Evolutionary conservation across 2,797 vertebrate species (phyloP).

Genomic region (Cygnus olor): DNA sequence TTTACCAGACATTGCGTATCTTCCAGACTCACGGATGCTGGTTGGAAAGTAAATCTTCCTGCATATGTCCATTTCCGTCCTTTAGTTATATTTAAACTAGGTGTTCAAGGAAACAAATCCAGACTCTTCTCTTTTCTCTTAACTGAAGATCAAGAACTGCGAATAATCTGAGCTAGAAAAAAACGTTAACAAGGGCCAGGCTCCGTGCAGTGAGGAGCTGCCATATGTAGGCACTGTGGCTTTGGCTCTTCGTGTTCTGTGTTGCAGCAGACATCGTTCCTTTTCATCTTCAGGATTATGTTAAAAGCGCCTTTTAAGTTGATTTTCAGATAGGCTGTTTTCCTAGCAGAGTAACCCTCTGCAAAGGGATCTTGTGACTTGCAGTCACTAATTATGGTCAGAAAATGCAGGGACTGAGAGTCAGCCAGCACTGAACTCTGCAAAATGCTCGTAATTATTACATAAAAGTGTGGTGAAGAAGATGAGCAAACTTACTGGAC

Average conservation of each 20-base stretch:
- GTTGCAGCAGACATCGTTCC: fast-evolving
- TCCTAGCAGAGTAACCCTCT: neutral
- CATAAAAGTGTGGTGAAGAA: neutral
- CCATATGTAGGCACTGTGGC: neutral
- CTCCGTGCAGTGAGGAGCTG: neutral
- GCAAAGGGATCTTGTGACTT: conserved; percentile 8
- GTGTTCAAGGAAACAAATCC: neutral
- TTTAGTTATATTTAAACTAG: neutral
- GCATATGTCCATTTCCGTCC: neutral
- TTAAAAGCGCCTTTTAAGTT: neutral
- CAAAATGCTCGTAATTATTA: neutral
- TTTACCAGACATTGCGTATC: neutral
- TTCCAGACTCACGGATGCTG: neutral
- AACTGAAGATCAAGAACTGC: neutral
- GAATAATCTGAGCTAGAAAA: neutral
- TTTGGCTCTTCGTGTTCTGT: neutral
- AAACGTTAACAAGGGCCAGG: neutral
- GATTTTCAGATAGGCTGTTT: neutral
- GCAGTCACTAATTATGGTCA: conserved; percentile 13
- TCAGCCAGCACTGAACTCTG: conserved; percentile 3
- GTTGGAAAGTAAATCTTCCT: neutral
- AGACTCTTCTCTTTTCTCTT: conserved; percentile 10
- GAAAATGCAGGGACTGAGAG: conserved; percentile 1
- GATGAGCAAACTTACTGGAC: neutral
- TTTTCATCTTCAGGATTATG: neutral